phyloP scores from a whole-genome alignment of 2,888 invertebrate species.

The Gnatocerus cornutus region DNA sequence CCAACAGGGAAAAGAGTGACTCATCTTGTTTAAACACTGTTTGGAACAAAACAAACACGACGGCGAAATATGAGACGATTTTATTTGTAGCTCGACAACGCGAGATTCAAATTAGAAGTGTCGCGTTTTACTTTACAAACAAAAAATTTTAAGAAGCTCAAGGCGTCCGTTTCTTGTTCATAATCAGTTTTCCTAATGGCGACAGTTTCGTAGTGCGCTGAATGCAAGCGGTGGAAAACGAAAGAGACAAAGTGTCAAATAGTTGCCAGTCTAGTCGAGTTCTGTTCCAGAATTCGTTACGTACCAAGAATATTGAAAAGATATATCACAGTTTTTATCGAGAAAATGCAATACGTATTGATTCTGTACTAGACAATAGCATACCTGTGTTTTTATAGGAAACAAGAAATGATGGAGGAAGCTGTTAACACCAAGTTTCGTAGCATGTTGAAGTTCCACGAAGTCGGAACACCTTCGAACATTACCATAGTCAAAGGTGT shows the following conservation, averaged over 20 bases:
- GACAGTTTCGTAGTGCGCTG: neutral
- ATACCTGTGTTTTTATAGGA: too few relatives aligned
- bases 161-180: neutral
- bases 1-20: neutral
- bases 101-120: neutral
- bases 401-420: too few relatives aligned
- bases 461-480: neutral
- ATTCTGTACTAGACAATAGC: too few relatives aligned
- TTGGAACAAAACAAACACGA: neutral
- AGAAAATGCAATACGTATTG: neutral
- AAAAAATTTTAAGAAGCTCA: neutral
- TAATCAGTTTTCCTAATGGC: neutral
- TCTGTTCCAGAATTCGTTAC: neutral
- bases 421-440: too few relatives aligned
- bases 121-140: neutral
- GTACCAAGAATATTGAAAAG: neutral
- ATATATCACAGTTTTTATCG: neutral
- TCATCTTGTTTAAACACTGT: neutral
- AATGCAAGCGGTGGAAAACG: neutral
- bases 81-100: neutral
- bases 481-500: slow-evolving; percentile 1
- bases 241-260: neutral
- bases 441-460: neutral
- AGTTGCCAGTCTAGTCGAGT: neutral
- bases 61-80: neutral